Percentiles rank a stretch among this genome's conserved stretches.
Conservation (phyloP, 35 echinoderm and acorn worm genomes). For the Apostichopus parvimensis region DNA sequence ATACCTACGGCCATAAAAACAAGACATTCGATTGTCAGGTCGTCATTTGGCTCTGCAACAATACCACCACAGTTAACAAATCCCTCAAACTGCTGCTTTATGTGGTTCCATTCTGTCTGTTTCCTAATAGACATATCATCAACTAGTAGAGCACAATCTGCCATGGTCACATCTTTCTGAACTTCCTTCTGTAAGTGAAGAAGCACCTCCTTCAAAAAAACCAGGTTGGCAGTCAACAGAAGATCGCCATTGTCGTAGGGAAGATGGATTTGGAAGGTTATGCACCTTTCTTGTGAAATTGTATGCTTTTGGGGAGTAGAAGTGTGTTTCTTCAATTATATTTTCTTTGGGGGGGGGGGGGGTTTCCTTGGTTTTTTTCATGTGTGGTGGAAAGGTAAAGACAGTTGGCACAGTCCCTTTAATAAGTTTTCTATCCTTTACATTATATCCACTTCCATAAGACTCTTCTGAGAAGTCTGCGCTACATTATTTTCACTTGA, state of each 20-base stretch:
- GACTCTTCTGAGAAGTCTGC: too few species aligned
- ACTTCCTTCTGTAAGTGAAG: neutral
- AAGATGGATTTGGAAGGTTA: slow-evolving; percentile 1
- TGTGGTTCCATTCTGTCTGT: neutral
- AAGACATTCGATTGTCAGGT: neutral
- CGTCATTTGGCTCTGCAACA: neutral
- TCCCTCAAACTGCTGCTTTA: neutral
- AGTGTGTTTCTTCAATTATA: slow-evolving; percentile 1
- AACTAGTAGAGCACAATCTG: neutral
- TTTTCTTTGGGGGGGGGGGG: neutral
- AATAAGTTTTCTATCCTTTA: neutral
- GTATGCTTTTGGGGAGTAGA: slow-evolving; percentile 19
- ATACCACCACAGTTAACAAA: neutral
- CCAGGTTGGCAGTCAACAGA: neutral
- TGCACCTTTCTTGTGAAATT: slow-evolving; percentile 11
- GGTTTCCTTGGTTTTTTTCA: neutral
- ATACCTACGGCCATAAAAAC: neutral
- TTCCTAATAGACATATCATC: neutral
- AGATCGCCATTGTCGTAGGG: slow-evolving; percentile 15
- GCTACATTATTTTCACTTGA: too few species aligned
- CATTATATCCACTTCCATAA: neutral
- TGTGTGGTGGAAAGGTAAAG: neutral
- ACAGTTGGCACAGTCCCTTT: neutral
- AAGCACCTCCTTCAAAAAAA: neutral
- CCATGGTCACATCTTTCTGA: neutral